Base-by-base conservation (phyloP, 2,113 vertebrate genomes). In the Oncorhynchus tshawytscha region DNA sequence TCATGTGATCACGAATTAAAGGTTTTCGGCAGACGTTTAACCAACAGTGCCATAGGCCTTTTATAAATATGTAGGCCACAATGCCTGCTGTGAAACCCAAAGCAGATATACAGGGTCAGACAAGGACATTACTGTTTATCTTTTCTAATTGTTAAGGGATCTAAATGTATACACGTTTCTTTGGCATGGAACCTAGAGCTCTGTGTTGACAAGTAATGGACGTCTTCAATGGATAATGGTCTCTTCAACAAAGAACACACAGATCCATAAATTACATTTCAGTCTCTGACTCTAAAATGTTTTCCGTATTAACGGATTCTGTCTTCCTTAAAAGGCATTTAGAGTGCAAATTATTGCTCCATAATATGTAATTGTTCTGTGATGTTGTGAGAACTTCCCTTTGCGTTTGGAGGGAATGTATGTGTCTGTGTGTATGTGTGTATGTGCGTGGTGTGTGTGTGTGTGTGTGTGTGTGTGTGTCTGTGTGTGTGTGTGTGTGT, bases 381-480 rank as follows among this genome's bases (percentile, higher is more conserved):
- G 31, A 68, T 68, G 31, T 34, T 31, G 27, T 78, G 75, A 79
- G 81, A 77, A 84, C 70, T 54, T 74, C 72, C 9, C 59, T 76
- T 85, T 82, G 85, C 80, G 66, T 82, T 82, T 45, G 51, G 67
- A 81, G 20, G 79, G 72, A 83, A 84, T 87, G 85, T 83, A 85
- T 81, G 80, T 79, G 72, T 70, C 0, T 54, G 16, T 18, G 12
- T 54, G 51, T 54, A 8, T 34, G 34, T 86, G 85, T 82, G 87
- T 82, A 75, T 79, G 72, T 70, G 13, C 3, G 3, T 16, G 11
- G 72, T 70, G 13, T 16, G 3, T 16, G 11, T 51, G 49, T 51
- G 48, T 3, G 9, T 51, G 13, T 51, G 49, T 15, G 49, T 15
- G 1, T 49, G 0, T 49, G 48, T 1, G 25, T 25, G 25, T 25